Base-by-base conservation (phyloP, 2,113 vertebrate genomes). In the Climacteris rufus region DNA sequence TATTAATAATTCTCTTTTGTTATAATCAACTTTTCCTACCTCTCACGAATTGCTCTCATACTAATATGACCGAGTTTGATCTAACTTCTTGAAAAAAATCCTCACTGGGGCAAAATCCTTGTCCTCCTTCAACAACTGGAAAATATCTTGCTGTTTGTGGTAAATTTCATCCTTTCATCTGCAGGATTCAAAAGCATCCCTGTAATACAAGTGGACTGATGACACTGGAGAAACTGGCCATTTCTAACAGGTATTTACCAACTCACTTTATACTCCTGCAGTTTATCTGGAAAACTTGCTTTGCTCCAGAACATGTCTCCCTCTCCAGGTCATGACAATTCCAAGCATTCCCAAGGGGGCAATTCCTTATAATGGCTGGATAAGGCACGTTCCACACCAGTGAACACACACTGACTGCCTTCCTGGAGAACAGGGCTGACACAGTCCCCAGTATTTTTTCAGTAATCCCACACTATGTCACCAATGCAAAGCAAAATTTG, bases 1-100 rank as follows among this genome's bases (percentile, higher is more conserved):
- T 90, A 96, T 97, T 96, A 96, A 95, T 96, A 96, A 96, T 97
- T 97, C 92, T 93, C 94, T 97, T 95, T 97, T 93, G 92, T 95
- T 96, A 68, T n/a, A 83, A 81, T 63, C 64, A 93, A 69, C 47
- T 53, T 53, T 92, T 83, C 40, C 61, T 78, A 83, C 49, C 83
- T 81, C 4, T 21, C 44, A 78, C 39, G 85, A 95, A 75, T 81
- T 64, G 57, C 90, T 95, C 90, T 90, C 52, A 86, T 81, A 40
- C 71, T 90, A 80, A 78, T 37, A 77, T 5, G 68, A 81, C 49
- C 2, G 15, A 93, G 49, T 92, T 90, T 71, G 85, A 88, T 66
- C 54, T 71, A 54, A 74, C n/a, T 93, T 86, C 72, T 68, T 31
- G 24, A 28, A 52, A 72, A 66, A 65, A 37, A 40, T 66, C 7